Evolutionary conservation across 2,113 vertebrate genomes (phyloP).

Genomic region (Melanotaenia duboulayi): DNA sequence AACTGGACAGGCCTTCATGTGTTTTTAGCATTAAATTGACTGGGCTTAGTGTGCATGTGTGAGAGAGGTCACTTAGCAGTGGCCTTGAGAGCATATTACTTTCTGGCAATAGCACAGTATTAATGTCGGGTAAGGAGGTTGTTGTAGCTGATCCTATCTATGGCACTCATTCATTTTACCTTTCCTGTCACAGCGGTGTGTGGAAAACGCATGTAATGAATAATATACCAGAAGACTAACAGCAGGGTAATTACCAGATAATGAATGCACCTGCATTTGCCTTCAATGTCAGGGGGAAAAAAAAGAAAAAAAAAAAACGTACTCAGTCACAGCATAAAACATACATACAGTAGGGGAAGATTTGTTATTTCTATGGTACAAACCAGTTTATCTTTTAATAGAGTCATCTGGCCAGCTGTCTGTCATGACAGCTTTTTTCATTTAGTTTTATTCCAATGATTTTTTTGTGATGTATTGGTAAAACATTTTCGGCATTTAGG

Average conservation of each 20-base stretch:
- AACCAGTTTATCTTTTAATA: slow-evolving; percentile 35
- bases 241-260: slow-evolving; percentile 84
- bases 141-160: slow-evolving; percentile 61
- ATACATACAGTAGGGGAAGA: slow-evolving; percentile 23
- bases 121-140: slow-evolving; percentile 72
- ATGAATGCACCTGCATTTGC: slow-evolving; percentile 84
- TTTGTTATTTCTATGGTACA: slow-evolving; percentile 2
- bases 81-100: slow-evolving; percentile 76
- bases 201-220: slow-evolving; percentile 77
- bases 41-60: neutral
- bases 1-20: slow-evolving; percentile 18
- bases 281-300: slow-evolving; percentile 76
- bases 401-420: slow-evolving; percentile 33
- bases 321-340: slow-evolving; percentile 48
- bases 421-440: slow-evolving; percentile 44
- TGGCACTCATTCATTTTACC: slow-evolving; percentile 76
- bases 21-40: slow-evolving; percentile 15
- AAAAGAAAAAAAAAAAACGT: slow-evolving; percentile 27
- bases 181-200: slow-evolving; percentile 75
- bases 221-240: slow-evolving; percentile 81
- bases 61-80: slow-evolving; percentile 58
- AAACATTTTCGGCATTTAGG: slow-evolving; percentile 13
- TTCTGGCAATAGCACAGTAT: slow-evolving; percentile 60
- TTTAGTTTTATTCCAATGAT: neutral
- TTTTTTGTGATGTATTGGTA: slow-evolving; percentile 6